Conservation (phyloP, 2,797 vertebrate genomes). For the Gallinago stenura region DNA sequence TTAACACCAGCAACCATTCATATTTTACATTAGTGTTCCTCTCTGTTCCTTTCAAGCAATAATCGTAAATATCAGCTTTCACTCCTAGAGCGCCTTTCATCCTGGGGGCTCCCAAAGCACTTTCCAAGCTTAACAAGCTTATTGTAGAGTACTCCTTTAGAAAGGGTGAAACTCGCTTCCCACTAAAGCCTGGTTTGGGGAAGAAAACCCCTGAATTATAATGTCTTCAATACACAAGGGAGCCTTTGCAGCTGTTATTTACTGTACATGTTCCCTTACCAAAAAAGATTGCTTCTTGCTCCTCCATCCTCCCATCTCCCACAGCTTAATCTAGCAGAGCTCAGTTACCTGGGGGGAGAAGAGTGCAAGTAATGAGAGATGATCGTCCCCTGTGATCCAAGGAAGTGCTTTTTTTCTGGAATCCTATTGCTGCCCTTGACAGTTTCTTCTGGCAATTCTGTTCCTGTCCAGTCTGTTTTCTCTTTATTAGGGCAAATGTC, state of each 20-base stretch:
- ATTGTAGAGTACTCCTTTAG: constrained; percentile 35
- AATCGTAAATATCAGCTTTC: constrained; percentile 72
- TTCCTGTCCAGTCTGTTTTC: neutral
- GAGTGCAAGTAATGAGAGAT: neutral
- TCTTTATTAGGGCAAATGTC: neutral
- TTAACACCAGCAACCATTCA: constrained; percentile 60
- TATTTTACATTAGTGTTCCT: constrained; percentile 59
- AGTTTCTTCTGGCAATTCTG: neutral
- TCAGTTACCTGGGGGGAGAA: neutral
- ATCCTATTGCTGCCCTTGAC: neutral
- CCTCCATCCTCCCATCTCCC: neutral
- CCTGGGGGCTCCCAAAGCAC: constrained; percentile 54
- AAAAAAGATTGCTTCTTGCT: constrained; percentile 14
- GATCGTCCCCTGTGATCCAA: neutral
- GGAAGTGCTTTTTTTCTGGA: neutral
- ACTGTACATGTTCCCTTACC: neutral
- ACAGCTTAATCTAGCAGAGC: neutral
- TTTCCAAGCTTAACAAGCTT: constrained; percentile 63
- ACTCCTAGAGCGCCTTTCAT: constrained; percentile 57
- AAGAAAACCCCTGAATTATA: constrained; percentile 21
- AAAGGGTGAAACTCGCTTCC: constrained; percentile 53
- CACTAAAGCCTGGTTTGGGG: constrained; percentile 48
- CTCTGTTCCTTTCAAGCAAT: constrained; percentile 61
- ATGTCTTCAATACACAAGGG: constrained; percentile 12
- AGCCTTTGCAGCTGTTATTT: constrained; percentile 61